These are phyloP conservation scores for Hypotaenidia okinawae DNA, from an alignment of 2,797 vertebrate genomes.

Conservation along the genomic window DNA sequence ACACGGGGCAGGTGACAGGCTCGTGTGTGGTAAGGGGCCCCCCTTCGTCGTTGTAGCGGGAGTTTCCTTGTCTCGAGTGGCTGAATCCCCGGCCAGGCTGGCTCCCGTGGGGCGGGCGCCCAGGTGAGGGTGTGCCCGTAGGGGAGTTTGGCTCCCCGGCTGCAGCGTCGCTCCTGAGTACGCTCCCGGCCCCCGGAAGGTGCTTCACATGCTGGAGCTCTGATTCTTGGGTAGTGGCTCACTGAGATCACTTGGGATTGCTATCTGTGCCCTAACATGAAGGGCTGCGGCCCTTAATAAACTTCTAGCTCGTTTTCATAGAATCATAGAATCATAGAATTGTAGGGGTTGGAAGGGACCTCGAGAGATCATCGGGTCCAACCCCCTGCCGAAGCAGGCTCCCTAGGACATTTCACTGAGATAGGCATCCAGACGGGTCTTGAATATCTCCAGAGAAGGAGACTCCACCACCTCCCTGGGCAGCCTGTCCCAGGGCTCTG, in stretches of 20 bases:
- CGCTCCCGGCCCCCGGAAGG: no score
- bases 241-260: accelerated
- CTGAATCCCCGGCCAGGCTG: not conserved
- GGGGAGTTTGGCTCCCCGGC: not conserved
- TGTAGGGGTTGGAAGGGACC: no score
- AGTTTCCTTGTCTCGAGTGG: not conserved
- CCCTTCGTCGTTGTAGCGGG: not conserved
- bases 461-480: no score
- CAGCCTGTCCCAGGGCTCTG: no score
- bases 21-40: not conserved
- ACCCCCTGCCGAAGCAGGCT: no score
- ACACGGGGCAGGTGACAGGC: not conserved
- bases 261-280: accelerated
- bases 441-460: no score
- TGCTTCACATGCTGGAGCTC: accelerated
- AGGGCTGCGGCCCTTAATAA: not conserved
- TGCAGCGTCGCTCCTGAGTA: accelerated
- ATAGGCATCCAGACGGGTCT: no score
- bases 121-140: not conserved
- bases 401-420: no score
- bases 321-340: no score
- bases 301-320: not conserved
- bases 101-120: not conserved
- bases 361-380: no score
- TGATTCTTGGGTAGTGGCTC: accelerated